Percentiles rank a stretch among this genome's conserved stretches.
These are phyloP conservation scores for Stictocephala bisonia DNA, from an alignment of 2,888 invertebrate species.

Conservation along the genomic window DNA sequence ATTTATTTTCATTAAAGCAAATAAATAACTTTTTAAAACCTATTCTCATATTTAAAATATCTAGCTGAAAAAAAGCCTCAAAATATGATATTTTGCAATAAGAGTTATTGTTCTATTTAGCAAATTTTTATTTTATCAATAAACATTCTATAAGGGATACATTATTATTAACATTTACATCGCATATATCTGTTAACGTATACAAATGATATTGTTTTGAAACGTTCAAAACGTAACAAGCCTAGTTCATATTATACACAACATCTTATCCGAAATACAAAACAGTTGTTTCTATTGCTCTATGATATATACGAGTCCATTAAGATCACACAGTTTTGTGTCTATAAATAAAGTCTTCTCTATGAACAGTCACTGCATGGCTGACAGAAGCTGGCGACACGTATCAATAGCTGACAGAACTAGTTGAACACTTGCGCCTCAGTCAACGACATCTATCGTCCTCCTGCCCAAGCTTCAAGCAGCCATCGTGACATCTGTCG, in stretches of 20 bases:
- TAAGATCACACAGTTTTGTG: no score
- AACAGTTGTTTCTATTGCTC: constrained; percentile 26
- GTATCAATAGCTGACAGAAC: neutral
- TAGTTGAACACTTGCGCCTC: neutral
- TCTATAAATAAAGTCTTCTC: neutral
- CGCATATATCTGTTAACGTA: constrained; percentile 27
- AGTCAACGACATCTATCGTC: neutral
- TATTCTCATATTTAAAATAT: no score
- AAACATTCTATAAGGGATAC: neutral
- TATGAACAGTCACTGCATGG: neutral
- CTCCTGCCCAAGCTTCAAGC: no score
- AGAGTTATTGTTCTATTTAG: neutral
- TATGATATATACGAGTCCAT: constrained; percentile 21
- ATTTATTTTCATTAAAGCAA: no score
- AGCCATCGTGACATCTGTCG: no score
- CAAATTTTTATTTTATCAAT: neutral
- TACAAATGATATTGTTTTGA: constrained; percentile 39
- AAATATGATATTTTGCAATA: no score
- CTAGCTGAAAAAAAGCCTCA: no score
- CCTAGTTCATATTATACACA: constrained; percentile 31
- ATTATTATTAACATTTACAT: neutral
- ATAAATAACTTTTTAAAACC: no score
- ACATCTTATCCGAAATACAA: constrained; percentile 21
- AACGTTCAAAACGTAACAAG: constrained; percentile 30
- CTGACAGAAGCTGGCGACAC: neutral